Percentiles rank a stretch among this genome's conserved stretches.
phyloP scores from a whole-genome alignment of 1,140 invertebrate genomes.

The Nasonia giraulti region DNA sequence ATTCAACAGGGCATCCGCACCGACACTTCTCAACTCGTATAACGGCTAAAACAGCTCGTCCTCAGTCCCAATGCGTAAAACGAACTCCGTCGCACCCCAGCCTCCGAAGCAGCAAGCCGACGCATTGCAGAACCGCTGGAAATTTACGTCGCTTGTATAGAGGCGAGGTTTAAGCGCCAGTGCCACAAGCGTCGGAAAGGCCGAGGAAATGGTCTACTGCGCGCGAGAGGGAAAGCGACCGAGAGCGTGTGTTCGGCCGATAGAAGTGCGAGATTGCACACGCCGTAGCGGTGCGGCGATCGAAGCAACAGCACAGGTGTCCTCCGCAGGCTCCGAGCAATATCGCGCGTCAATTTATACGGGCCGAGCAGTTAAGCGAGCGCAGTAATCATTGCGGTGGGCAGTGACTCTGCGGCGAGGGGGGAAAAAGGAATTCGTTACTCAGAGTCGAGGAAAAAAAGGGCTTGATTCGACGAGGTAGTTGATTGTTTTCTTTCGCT shows the following conservation, averaged over 20 bases:
- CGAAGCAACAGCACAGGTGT: conserved; percentile 35
- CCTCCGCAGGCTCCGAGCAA: conserved; percentile 32
- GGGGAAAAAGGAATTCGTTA: not conserved
- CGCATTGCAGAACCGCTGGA: not conserved
- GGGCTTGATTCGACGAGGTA: too few species aligned
- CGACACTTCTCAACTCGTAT: not conserved
- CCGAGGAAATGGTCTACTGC: not conserved
- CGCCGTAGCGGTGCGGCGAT: not conserved
- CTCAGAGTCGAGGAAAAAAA: too few species aligned
- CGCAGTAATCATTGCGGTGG: conserved; percentile 17
- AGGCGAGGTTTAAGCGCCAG: not conserved
- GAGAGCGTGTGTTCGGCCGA: not conserved
- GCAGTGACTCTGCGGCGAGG: too few species aligned
- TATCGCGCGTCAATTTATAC: conserved; percentile 33
- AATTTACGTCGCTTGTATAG: conserved; percentile 9
- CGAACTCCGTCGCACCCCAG: not conserved
- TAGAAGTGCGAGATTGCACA: not conserved
- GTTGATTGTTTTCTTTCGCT: not conserved
- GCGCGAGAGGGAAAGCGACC: not conserved
- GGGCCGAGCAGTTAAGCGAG: not conserved
- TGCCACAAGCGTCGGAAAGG: not conserved
- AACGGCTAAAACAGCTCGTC: not conserved
- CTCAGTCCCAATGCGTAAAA: not conserved
- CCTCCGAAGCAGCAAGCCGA: not conserved
- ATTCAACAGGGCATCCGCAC: too few species aligned